These are phyloP conservation scores for Nephrocerus scutellatus DNA, from an alignment of 2,888 invertebrate genomes.

Conservation along the genomic window DNA sequence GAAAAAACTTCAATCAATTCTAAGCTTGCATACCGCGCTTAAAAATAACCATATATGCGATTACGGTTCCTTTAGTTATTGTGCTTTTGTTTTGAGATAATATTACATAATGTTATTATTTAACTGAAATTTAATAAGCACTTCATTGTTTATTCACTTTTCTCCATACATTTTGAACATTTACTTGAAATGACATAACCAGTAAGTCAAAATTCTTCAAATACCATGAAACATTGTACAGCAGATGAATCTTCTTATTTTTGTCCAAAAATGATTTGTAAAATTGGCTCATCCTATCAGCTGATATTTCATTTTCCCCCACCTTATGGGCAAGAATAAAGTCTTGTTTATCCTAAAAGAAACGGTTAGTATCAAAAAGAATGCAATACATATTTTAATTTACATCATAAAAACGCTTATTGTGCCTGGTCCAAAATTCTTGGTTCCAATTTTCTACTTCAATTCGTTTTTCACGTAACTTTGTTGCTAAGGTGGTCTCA, in stretches of 20 bases:
- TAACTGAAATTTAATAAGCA: no score
- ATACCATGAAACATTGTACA: constrained; percentile 80
- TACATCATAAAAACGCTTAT: constrained; percentile 66
- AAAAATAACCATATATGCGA: no score
- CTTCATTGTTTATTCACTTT: no score
- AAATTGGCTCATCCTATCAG: constrained; percentile 83
- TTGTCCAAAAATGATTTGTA: constrained; percentile 79
- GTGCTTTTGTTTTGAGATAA: no score
- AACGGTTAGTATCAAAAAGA: constrained; percentile 6
- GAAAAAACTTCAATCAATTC: no score
- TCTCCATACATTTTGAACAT: constrained; percentile 48
- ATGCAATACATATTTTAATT: constrained; percentile 19
- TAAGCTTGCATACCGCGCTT: no score
- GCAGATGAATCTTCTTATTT: constrained; percentile 67
- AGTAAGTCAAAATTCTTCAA: constrained; percentile 64
- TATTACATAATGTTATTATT: no score
- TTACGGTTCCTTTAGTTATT: no score
- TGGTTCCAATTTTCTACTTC: constrained; percentile 79
- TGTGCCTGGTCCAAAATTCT: constrained; percentile 75
- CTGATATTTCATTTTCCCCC: constrained; percentile 53
- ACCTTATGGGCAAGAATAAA: constrained; percentile 52
- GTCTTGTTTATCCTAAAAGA: constrained; percentile 53
- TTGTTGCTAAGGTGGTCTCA: constrained; percentile 61
- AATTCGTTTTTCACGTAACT: constrained; percentile 57
- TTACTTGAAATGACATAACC: constrained; percentile 56